Evolutionary conservation across 2,888 invertebrate genomes (phyloP), one percentile per base, ranked within the genome.

Genomic region (Holacanthella duospinosa): DNA sequence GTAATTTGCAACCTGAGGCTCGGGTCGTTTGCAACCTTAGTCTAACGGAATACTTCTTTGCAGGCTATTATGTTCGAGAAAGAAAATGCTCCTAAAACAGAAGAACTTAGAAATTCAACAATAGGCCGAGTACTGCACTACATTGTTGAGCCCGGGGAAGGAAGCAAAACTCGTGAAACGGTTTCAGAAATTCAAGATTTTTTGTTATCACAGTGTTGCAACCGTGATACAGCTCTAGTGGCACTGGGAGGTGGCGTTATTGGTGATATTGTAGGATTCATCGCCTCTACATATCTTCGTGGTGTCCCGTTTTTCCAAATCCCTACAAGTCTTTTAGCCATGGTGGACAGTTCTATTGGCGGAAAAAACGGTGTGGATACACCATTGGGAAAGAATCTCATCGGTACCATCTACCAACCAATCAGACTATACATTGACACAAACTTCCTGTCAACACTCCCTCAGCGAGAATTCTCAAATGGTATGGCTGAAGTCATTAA

Each of bases 401-500:
- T 59, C 26, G 59, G 59, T 3, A 44, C 59, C 29, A 9, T 59
- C 44, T 59, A 28, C 4, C 59, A 44, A 44, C 59, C 59, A 12
- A 6, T 25, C 9, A 43, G 59, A 21, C 4, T 44, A 2, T 59
- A 59, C 28, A 25, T 59, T 6, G 29, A 59, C 36, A 6, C 27
- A 16, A 6, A 25, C 4, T 59, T 29, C 25, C 44, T 59, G 6
- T 3, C 6, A 4, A 59, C 59, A 25, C 43, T 59, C 3, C 59
- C 59, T 9, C 6, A 6, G 27, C 21, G 59, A 44, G 59, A 59
- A 48, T 24, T 59, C 2, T 24, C 24, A 21, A 59, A 59, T 59
- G 59, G 59, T 2, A 43, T 59, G 59, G 59, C 59, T 21, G 36
- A 59, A 27, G 43, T 59, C 21, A 59, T 59, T 44, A 59, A 59